phyloP scores from a whole-genome alignment of 2,797 vertebrate species.

The Uromys caudimaculatus region DNA sequence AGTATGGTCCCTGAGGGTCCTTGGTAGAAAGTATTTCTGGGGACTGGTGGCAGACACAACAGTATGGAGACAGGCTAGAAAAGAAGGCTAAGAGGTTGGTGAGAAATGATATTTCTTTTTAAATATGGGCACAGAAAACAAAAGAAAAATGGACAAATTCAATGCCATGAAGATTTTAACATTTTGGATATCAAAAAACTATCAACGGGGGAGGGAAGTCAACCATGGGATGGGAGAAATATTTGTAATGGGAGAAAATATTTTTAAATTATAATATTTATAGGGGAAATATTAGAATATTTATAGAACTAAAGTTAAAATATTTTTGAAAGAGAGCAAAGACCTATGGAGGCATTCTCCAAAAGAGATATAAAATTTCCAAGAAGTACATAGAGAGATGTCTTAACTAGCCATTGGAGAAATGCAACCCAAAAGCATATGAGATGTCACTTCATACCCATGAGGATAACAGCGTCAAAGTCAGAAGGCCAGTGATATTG shows the following conservation, averaged over 20 bases:
- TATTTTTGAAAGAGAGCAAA: background rate
- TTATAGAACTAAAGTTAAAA: background rate
- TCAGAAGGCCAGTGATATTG: background rate
- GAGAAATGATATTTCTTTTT: background rate
- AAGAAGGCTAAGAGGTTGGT: background rate
- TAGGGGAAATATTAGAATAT: background rate
- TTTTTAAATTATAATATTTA: background rate
- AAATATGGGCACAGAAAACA: background rate
- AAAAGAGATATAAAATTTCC: background rate
- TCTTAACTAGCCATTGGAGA: background rate
- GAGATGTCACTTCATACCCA: background rate
- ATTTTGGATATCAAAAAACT: background rate
- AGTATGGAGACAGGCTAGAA: background rate
- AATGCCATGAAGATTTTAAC: background rate
- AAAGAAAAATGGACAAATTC: background rate
- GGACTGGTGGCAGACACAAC: background rate
- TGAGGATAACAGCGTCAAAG: background rate
- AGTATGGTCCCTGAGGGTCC: background rate
- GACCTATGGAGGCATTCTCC: background rate
- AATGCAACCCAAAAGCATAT: background rate
- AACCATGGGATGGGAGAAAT: background rate
- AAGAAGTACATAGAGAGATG: background rate
- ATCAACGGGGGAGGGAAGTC: background rate
- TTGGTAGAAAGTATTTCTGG: background rate
- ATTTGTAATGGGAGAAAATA: slow-evolving; percentile 6